Evolutionary conservation across 2,113 vertebrate species (phyloP), one percentile per base, ranked within the genome.

Genomic region (Calidris pygmaea): DNA sequence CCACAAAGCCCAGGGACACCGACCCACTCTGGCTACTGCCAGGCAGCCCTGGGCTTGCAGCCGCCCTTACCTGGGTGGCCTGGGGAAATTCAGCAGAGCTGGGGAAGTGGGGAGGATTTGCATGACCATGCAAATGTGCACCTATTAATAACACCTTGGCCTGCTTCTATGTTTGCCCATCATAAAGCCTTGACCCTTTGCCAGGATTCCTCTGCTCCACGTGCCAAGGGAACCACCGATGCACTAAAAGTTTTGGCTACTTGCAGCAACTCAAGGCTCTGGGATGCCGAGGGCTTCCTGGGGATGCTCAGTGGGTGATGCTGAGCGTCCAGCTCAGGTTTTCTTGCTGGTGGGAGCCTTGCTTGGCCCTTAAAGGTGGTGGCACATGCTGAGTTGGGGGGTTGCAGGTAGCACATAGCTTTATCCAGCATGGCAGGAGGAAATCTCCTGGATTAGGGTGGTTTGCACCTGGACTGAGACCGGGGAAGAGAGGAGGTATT

Each of bases 1-100:
- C 75, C 9, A 18, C 17, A 43, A 58, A 72, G 8, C 32, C 55
- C 1, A 0, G 32, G n/a, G 63, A 68, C n/a, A 3, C 30, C 0
- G 4, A 53, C 48, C 35, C 0, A 3, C 32, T 70, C 65, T 2
- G 3, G 39, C 32, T 59, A 59, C 73, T 34, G 27, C n/a, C 0
- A 1, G 41, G 22, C 22, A 76, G 11, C 52, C 53, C 48, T 0
- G 7, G 47, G 68, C 48, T 76, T 52, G 58, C 87, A 56, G 55
- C 71, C 78, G 55, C n/a, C 35, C 29, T 39, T 32, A 34, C 21
- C 65, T 1, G 0, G 1, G 1, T 8, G 35, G 29, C 34, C 14
- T 9, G 39, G 43, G 47, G 37, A 73, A 27, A 9, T 3, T 47
- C 3, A 1, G 26, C 72, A 76, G 76, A 68, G 45, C 35, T 26